Conservation (phyloP, 1,140 invertebrate genomes). For the Nephila pilipes region DNA sequence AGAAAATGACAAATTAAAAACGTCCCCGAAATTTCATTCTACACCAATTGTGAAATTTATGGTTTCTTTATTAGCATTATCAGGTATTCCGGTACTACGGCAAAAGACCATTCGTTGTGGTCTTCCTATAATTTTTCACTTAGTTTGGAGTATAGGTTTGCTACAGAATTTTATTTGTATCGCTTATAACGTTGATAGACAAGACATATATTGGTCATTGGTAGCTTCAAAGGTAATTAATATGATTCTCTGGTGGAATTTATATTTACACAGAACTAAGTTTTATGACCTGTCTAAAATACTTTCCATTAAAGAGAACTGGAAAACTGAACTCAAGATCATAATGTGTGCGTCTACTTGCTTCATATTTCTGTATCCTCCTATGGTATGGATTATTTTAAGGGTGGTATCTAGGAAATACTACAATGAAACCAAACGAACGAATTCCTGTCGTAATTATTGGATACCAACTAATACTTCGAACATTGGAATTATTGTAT, state of each 20-base stretch:
- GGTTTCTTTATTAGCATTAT: not conserved
- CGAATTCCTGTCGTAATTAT: not conserved
- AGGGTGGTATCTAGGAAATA: not conserved
- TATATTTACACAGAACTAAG: not conserved
- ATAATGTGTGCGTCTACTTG: not conserved
- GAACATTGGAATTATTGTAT: not conserved
- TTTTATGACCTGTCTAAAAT: not conserved
- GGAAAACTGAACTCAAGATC: not conserved
- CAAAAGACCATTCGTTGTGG: not conserved
- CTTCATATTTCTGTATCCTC: not conserved
- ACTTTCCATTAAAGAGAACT: not conserved
- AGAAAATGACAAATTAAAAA: not conserved
- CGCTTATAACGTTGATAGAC: not conserved
- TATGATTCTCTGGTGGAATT: slow-evolving; percentile 28
- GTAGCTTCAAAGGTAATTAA: not conserved
- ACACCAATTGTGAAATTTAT: not conserved
- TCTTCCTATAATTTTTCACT: not conserved
- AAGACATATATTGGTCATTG: not conserved
- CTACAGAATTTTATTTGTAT: not conserved
- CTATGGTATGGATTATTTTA: not conserved
- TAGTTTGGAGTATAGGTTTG: not conserved
- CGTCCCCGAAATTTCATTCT: not conserved
- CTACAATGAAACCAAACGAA: not conserved
- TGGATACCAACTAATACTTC: not conserved
- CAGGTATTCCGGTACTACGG: not conserved